Percentiles rank a stretch among this genome's conserved stretches.
Evolutionary conservation across 2,113 vertebrate species (phyloP).

Genomic region (Glaucidium brasilianum): DNA sequence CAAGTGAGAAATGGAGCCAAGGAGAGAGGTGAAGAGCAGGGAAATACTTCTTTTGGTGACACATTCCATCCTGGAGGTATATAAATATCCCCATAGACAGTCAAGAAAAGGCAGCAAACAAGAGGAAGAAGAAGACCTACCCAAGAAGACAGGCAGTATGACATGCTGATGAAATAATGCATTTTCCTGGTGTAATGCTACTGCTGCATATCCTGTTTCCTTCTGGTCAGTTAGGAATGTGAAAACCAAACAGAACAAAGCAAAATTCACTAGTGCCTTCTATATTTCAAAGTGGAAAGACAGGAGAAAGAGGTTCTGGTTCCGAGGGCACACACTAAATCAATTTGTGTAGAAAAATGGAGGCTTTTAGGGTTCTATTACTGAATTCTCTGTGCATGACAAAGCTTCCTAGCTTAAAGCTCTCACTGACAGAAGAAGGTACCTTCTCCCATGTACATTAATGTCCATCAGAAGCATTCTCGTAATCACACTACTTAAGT

Average conservation of each 20-base stretch:
- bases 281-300: not conserved
- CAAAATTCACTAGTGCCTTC: not conserved
- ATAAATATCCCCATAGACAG: not conserved
- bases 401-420: not conserved
- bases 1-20: not conserved
- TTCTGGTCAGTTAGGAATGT: not conserved
- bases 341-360: not conserved
- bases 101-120: not conserved
- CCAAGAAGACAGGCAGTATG: not conserved
- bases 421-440: not conserved
- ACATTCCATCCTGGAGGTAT: not conserved
- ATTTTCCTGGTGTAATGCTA: not conserved
- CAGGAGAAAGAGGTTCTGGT: not conserved
- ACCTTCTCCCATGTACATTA: not conserved
- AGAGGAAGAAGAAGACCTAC: not conserved
- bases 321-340: constrained; percentile 4
- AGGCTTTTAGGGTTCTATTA: not conserved
- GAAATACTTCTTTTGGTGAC: not conserved
- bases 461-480: not conserved
- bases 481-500: not conserved
- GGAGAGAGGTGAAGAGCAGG: not conserved
- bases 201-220: not conserved
- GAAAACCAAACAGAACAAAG: not conserved
- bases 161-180: not conserved
- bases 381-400: not conserved